A percentile compares a stretch with the other conserved stretches of the same genome.
Conservation (phyloP, 2,888 invertebrate species). For the Harpalus rufipes region DNA sequence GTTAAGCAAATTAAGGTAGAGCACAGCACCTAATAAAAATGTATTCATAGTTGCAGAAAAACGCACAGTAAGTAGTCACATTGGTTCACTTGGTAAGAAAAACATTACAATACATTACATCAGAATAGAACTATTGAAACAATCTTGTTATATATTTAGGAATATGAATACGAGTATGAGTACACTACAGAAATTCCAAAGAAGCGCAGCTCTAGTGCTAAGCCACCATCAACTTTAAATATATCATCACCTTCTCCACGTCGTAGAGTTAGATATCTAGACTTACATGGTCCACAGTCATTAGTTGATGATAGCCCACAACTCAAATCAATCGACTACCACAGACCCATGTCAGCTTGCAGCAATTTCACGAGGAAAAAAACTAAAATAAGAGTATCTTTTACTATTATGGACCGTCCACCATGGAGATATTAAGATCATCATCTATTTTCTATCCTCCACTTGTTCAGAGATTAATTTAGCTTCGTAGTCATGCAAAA, state of each 20-base stretch:
- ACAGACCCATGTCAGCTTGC: constrained; percentile 63
- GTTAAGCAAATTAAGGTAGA: constrained; percentile 39
- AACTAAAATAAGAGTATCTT: constrained; percentile 31
- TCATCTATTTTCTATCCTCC: constrained; percentile 1
- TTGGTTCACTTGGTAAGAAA: constrained; percentile 44
- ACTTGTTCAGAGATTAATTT: constrained; percentile 11
- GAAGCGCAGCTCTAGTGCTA: constrained; percentile 43
- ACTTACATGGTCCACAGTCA: constrained; percentile 60
- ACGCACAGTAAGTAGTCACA: constrained; percentile 53
- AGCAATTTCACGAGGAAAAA: constrained; percentile 47
- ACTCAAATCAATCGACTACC: constrained; percentile 54
- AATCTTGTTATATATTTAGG: constrained; percentile 14
- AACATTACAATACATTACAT: neutral
- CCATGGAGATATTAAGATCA: constrained; percentile 73
- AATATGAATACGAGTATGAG: neutral
- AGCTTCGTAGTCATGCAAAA: constrained; percentile 34
- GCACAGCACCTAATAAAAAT: constrained; percentile 44
- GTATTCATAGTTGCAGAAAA: constrained; percentile 36
- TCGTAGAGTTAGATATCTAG: constrained; percentile 59
- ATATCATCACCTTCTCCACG: constrained; percentile 44
- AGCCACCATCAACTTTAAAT: constrained; percentile 52
- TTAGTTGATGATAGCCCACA: constrained; percentile 58
- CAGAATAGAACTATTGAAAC: constrained; percentile 12
- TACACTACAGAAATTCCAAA: constrained; percentile 9
- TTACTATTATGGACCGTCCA: constrained; percentile 69